Conservation (phyloP, 2,888 invertebrate species). For the Holacanthella duospinosa region DNA sequence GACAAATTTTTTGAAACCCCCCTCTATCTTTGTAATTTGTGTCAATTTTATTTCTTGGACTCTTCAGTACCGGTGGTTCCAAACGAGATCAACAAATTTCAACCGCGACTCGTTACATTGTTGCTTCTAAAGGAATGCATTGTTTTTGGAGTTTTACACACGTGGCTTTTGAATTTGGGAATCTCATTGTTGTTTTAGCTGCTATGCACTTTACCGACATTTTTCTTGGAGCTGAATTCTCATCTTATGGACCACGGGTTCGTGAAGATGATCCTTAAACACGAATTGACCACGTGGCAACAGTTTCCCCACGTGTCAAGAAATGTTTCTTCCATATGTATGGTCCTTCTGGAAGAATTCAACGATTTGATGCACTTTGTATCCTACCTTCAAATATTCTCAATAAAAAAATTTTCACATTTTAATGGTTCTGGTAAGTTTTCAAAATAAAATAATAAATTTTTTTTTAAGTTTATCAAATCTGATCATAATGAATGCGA, state of each 20-base stretch:
- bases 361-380: slow-evolving; percentile 20
- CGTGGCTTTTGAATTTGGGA: slow-evolving; percentile 15
- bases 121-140: slow-evolving; percentile 26
- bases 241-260: slow-evolving; percentile 19
- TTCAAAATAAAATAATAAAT: too few relatives aligned
- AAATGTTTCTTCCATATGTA: slow-evolving; percentile 23
- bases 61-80: not conserved
- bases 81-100: slow-evolving; percentile 12
- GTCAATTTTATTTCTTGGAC: not conserved
- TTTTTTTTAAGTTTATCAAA: too few relatives aligned
- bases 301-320: slow-evolving; percentile 29
- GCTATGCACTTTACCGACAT: slow-evolving; percentile 17
- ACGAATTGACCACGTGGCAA: slow-evolving; percentile 27
- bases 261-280: slow-evolving; percentile 25
- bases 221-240: slow-evolving; percentile 16
- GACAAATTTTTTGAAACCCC: too few relatives aligned
- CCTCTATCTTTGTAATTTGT: not conserved
- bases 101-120: slow-evolving; percentile 23
- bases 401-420: slow-evolving; percentile 21
- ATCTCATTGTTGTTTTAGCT: slow-evolving; percentile 8
- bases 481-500: too few relatives aligned
- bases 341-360: slow-evolving; percentile 18
- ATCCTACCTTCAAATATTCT: slow-evolving; percentile 16
- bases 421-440: slow-evolving; percentile 19
- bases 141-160: slow-evolving; percentile 16